phyloP scores from a whole-genome alignment of 2,113 vertebrate species.

The Daphoenositta chrysoptera region DNA sequence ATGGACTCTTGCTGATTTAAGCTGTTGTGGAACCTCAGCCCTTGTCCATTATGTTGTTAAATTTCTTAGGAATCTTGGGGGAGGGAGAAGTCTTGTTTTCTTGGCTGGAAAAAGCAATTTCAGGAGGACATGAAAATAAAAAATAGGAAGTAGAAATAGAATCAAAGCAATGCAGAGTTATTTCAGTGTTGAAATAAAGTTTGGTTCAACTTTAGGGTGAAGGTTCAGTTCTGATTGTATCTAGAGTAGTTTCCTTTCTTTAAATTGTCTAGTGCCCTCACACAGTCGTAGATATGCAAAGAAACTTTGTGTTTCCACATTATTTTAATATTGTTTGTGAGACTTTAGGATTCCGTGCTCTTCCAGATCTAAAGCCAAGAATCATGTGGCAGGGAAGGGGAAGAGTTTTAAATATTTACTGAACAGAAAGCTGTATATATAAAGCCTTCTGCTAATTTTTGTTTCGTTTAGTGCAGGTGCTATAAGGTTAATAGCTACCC shows the following conservation, averaged over 20 bases:
- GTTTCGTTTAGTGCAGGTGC: conserved; percentile 17
- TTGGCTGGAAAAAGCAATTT: background rate
- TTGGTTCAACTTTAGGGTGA: background rate
- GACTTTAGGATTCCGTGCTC: background rate
- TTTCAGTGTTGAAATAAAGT: background rate
- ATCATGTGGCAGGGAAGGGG: background rate
- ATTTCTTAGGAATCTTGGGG: background rate
- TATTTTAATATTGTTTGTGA: background rate
- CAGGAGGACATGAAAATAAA: background rate
- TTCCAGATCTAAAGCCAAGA: background rate
- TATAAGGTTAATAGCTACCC: conserved; percentile 24
- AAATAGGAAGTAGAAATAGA: conserved; percentile 14
- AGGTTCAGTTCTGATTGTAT: conserved; percentile 38
- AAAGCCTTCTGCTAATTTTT: background rate
- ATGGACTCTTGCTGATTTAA: background rate
- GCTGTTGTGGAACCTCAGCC: background rate
- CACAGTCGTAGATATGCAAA: background rate
- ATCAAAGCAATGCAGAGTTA: background rate
- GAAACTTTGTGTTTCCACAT: background rate
- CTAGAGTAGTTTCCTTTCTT: conserved; percentile 10
- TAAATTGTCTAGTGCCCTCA: background rate
- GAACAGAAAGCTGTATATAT: background rate
- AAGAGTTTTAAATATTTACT: background rate
- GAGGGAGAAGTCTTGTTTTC: background rate
- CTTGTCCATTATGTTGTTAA: background rate